These are phyloP conservation scores for Micromussa lordhowensis DNA, from an alignment of 92 coral and sea anemone genomes.

Conservation along the genomic window DNA sequence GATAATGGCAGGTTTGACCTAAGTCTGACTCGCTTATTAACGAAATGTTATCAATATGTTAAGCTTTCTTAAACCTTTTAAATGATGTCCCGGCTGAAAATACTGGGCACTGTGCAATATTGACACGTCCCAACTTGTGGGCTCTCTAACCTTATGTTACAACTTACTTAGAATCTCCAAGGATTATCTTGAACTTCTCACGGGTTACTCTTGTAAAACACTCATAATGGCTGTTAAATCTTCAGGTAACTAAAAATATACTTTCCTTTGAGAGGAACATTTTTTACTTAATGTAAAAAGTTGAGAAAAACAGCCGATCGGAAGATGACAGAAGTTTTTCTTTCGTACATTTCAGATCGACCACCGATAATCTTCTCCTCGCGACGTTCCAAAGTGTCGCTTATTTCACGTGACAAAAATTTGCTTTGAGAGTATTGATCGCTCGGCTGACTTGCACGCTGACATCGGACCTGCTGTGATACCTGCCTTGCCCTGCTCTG, in stretches of 20 bases:
- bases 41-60: neutral
- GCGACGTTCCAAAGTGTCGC: conserved; percentile 7
- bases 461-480: conserved; percentile 13
- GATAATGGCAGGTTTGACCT: neutral
- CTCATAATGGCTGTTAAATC: neutral
- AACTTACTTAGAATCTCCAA: neutral
- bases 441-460: neutral
- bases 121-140: neutral
- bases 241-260: neutral
- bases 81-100: neutral
- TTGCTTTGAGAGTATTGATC: conserved; percentile 19
- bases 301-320: neutral
- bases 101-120: neutral
- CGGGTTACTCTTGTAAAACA: neutral
- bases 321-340: neutral
- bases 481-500: conserved; percentile 8
- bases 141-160: neutral
- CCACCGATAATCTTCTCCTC: neutral
- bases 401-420: conserved; percentile 48
- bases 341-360: neutral
- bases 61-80: neutral
- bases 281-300: neutral
- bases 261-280: neutral
- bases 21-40: neutral
- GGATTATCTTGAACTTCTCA: neutral